Evolutionary conservation across 53 echinoderm and acorn worm genomes (phyloP), one percentile per base, ranked within the genome.

Genomic region (Holothuria scabra): DNA sequence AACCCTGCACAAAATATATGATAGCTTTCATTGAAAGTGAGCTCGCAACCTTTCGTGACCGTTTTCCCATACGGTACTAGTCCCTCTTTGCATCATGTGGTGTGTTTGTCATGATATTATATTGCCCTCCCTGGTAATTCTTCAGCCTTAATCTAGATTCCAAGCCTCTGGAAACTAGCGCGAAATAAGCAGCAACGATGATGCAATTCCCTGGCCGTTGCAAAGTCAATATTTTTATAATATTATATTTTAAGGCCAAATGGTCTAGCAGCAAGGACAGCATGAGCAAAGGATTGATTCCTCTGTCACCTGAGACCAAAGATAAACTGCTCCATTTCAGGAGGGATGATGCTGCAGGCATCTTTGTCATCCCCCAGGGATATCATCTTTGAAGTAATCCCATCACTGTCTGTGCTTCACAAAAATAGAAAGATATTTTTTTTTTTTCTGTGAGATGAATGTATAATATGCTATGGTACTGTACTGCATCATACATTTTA

Each of bases 341-440:
- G 44, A 72, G 48, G 72, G 48, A 72, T 72, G 72, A 72, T 72
- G 72, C 72, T 72, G 72, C 72, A 72, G 72, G 72, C 72, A 72
- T 72, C 72, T 44, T 23, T 72, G 12, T 28, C 8, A 32, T 44
- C n/a, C 72, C 48, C 72, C 28, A 44, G 72, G 72, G 72, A 44
- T 48, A 72, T 72, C 72, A 72, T 72, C 72, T 48, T 48, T 72
- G 48, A 72, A 72, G 32, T 44, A 72, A 72, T 72, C 72, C 72
- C 48, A 72, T 72, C 46, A 72, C 48, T 44, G 72, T 72, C 48
- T 72, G 48, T 44, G 46, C 46, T 46, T 28, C 72, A 72, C 72
- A 46, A 14, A 19, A 49, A 72, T 23, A 72, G 48, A 72, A 44
- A 26, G 72, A 72, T 72, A 72, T 72, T 48, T 38, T 68, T 72